Evolutionary conservation across 1,140 invertebrate species (phyloP), one percentile per base, ranked within the genome.

Genomic region (Ephestia elutella): DNA sequence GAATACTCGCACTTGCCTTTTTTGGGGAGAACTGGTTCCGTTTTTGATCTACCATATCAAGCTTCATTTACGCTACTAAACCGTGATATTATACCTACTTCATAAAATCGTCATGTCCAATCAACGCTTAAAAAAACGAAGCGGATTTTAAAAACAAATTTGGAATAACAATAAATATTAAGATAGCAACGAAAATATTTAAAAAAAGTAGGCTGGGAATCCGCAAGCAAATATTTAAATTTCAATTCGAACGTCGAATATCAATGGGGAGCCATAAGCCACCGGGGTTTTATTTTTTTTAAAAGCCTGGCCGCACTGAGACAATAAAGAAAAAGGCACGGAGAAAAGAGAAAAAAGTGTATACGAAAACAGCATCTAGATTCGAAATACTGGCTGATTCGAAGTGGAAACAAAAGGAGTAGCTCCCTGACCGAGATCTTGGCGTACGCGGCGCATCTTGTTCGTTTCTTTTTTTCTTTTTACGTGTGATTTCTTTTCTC

Each of bases 221-320:
- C 70, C 73, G 74, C 78, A 60, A 77, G 84, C 81, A 87, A 86
- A 87, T 87, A 87, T 87, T 87, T 87, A 86, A 87, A 87, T 87
- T 87, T 87, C 82, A 87, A 85, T 86, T 82, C 81, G 80, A 87
- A 84, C 75, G 76, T 82, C 80, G 82, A 82, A 87, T 87, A 87
- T 87, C 84, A 87, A 87, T 87, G 84, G 81, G 79, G 82, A 84
- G 81, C 84, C 84, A 87, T 87, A 87, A 87, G 84, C 82, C 84
- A 85, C 82, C 82, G 78, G 74, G 67, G 64, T 71, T 75, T 79
- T 71, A 62, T 74, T 83, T 71, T 82, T 80, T 84, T 79, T 75
- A 63, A 72, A 79, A 73, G 64, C 70, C 69, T 76, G 75, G 70
- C 72, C 71, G 81, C 73, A 79, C 81, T 78, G 80, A 80, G 84